Conservation (phyloP, 2,113 vertebrate genomes). For the Hypocryptadius cinnamomeus region DNA sequence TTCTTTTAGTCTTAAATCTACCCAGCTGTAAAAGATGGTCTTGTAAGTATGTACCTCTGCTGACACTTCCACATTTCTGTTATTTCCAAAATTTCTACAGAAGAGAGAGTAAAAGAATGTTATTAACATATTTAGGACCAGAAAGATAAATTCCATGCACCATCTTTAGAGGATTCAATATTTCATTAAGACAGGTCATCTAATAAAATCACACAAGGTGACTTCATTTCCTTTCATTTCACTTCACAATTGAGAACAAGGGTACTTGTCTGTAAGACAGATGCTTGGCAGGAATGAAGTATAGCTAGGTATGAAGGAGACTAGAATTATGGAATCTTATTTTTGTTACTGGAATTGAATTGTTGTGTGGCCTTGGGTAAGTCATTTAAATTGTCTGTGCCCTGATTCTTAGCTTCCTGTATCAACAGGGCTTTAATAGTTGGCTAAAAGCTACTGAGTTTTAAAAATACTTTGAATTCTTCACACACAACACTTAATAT, state of each 20-base stretch:
- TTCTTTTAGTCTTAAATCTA: neutral
- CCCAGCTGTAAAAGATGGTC: neutral
- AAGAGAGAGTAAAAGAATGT: neutral
- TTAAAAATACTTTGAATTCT: neutral
- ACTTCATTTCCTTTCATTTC: conserved; percentile 32
- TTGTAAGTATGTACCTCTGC: neutral
- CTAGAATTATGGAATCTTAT: neutral
- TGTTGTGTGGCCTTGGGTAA: neutral
- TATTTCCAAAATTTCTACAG: neutral
- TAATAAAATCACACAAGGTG: conserved; percentile 27
- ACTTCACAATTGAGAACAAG: neutral
- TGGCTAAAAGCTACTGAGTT: neutral
- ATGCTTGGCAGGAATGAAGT: neutral
- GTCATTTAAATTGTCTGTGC: neutral
- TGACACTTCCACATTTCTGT: neutral
- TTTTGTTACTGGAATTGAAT: neutral
- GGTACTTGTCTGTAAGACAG: conserved; percentile 4
- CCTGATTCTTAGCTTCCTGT: neutral
- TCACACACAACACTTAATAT: neutral
- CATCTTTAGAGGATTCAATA: neutral
- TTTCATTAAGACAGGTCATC: conserved; percentile 9
- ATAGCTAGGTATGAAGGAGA: neutral
- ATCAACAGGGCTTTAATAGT: neutral
- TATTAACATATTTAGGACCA: neutral
- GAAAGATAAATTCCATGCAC: neutral